These are phyloP conservation scores for Amazona guildingii DNA, from an alignment of 2,113 vertebrate genomes.

Conservation along the genomic window DNA sequence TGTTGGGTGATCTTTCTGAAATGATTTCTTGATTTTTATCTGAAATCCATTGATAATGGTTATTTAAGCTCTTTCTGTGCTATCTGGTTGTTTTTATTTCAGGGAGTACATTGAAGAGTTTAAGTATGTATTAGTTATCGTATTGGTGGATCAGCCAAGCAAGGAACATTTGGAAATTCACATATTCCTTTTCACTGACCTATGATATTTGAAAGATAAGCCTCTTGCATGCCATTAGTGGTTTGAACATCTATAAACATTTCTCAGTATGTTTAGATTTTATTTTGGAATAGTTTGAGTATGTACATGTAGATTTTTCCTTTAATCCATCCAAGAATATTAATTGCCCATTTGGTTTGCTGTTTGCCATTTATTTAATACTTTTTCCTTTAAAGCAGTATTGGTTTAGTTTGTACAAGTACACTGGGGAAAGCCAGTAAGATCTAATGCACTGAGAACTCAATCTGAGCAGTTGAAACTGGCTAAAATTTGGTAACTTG, in stretches of 20 bases:
- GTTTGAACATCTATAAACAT: constrained; percentile 25
- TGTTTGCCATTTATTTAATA: not conserved
- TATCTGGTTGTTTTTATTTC: constrained; percentile 58
- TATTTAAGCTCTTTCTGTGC: constrained; percentile 27
- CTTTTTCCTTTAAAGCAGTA: not conserved
- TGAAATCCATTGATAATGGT: constrained; percentile 56
- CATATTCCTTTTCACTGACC: constrained; percentile 41
- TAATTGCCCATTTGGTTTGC: not conserved
- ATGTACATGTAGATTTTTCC: not conserved
- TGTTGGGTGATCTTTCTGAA: constrained; percentile 24
- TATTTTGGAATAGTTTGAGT: not conserved
- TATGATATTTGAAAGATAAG: constrained; percentile 40
- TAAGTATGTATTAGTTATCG: constrained; percentile 50
- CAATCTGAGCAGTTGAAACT: not conserved
- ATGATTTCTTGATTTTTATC: constrained; percentile 62
- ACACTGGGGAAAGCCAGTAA: not conserved
- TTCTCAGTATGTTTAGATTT: not conserved
- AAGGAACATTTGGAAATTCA: constrained; percentile 33
- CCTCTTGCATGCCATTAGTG: constrained; percentile 33
- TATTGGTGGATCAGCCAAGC: constrained; percentile 55
- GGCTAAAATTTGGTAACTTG: not conserved
- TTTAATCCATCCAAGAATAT: not conserved
- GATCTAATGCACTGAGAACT: not conserved
- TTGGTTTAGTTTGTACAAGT: not conserved
- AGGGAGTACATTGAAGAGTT: constrained; percentile 38